These are phyloP conservation scores for Sclerurus mexicanus DNA, from an alignment of 2,113 vertebrate species.

Conservation along the genomic window DNA sequence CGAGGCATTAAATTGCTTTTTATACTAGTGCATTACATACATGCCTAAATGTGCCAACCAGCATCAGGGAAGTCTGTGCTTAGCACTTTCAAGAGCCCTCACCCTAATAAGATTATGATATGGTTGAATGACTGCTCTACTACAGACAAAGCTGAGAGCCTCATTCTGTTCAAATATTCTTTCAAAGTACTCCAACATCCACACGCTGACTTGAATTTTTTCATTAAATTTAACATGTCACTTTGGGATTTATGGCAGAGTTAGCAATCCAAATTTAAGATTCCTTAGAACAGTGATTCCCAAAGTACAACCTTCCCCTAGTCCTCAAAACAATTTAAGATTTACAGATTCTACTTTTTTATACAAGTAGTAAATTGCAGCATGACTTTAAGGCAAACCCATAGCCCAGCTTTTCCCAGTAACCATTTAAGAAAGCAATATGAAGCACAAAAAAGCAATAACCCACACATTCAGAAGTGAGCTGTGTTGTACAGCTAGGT, in stretches of 20 bases:
- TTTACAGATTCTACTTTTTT: neutral
- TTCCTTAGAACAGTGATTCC: neutral
- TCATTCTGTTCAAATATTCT: constrained; percentile 24
- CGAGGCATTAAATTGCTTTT: constrained; percentile 39
- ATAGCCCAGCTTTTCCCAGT: neutral
- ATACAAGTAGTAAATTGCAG: neutral
- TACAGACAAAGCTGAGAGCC: neutral
- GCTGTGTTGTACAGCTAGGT: neutral
- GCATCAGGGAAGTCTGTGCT: constrained; percentile 26
- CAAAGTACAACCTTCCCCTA: neutral
- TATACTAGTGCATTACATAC: constrained; percentile 4
- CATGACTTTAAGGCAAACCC: neutral
- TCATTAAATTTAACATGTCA: constrained; percentile 13
- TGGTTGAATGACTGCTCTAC: constrained; percentile 2
- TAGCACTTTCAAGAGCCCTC: constrained; percentile 29
- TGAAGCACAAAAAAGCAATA: neutral
- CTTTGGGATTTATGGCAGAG: constrained; percentile 4
- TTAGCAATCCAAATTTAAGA: constrained; percentile 1
- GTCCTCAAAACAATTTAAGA: neutral
- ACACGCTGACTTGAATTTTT: constrained; percentile 10
- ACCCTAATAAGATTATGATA: constrained; percentile 34
- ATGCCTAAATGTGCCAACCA: neutral
- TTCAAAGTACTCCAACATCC: constrained; percentile 1
- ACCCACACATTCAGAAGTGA: neutral
- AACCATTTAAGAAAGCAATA: neutral